A percentile compares a stretch with the other conserved stretches of the same genome.
phyloP scores from a whole-genome alignment of 2,888 invertebrate species.

The Carabus problematicus region DNA sequence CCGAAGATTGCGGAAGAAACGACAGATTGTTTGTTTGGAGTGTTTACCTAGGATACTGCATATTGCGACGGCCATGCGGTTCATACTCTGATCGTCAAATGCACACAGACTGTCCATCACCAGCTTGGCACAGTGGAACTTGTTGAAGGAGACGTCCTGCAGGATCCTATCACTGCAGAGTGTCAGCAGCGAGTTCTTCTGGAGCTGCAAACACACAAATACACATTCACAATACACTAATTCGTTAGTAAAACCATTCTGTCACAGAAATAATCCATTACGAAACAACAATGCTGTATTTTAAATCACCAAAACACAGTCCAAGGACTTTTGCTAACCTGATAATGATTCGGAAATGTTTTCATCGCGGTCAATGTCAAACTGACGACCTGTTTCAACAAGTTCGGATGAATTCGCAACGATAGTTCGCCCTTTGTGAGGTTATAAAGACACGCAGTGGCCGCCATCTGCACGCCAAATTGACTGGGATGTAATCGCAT shows the following conservation, averaged over 20 bases:
- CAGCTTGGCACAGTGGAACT: constrained; percentile 70
- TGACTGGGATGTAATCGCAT: constrained; percentile 63
- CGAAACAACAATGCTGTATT: neutral
- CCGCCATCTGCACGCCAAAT: constrained; percentile 75
- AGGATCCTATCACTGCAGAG: constrained; percentile 78
- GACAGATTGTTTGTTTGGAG: neutral
- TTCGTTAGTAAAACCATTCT: neutral
- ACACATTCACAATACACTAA: too few relatives aligned
- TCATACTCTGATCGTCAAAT: constrained; percentile 74
- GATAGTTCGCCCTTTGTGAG: constrained; percentile 71
- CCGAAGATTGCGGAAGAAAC: too few relatives aligned
- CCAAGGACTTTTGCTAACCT: constrained; percentile 54
- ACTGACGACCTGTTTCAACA: constrained; percentile 68
- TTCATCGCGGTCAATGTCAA: constrained; percentile 73
- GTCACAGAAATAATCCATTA: neutral
- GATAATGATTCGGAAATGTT: constrained; percentile 69
- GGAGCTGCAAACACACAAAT: constrained; percentile 58
- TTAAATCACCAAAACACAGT: neutral
- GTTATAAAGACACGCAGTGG: constrained; percentile 78
- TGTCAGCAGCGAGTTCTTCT: constrained; percentile 76
- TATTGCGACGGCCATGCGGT: constrained; percentile 81
- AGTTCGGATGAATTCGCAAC: constrained; percentile 68
- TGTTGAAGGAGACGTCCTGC: constrained; percentile 73
- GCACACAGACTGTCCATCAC: constrained; percentile 75
- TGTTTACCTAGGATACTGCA: constrained; percentile 70